Conservation (phyloP, 2,113 vertebrate genomes). For the Talpa occidentalis region DNA sequence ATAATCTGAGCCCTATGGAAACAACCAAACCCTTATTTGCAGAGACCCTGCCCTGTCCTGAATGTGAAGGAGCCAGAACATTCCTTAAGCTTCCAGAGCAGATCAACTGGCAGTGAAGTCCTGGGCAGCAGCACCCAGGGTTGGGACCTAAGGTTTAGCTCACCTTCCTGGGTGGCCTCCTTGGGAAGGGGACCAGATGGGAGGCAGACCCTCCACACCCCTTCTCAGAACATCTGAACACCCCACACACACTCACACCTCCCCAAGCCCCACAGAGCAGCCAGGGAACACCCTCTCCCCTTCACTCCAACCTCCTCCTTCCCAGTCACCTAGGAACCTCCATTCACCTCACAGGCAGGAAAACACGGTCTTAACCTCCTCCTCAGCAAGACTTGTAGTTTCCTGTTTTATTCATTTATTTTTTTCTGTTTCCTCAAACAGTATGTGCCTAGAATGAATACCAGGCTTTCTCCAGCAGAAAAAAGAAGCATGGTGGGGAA, state of each 20-base stretch:
- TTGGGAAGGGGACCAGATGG: background rate
- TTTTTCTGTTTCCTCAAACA: conserved; percentile 55
- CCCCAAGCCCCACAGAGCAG: rapidly evolving
- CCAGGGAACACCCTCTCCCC: background rate
- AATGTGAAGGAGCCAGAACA: background rate
- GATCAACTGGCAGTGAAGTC: background rate
- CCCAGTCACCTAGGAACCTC: background rate
- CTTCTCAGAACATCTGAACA: background rate
- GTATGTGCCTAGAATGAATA: conserved; percentile 73
- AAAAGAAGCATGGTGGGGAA: conserved; percentile 77
- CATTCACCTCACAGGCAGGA: background rate
- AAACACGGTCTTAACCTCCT: background rate
- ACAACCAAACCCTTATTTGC: no score
- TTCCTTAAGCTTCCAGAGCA: background rate
- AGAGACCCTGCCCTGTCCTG: background rate
- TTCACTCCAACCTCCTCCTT: background rate
- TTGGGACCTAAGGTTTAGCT: background rate
- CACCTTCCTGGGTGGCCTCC: background rate
- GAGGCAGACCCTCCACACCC: background rate
- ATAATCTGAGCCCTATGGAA: background rate
- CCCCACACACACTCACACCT: background rate
- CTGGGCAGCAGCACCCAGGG: background rate
- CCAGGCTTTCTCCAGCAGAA: conserved; percentile 61
- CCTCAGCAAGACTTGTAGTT: background rate
- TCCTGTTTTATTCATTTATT: conserved; percentile 34